Evolutionary conservation across 2,888 invertebrate species (phyloP).

Genomic region (Luperina testacea): DNA sequence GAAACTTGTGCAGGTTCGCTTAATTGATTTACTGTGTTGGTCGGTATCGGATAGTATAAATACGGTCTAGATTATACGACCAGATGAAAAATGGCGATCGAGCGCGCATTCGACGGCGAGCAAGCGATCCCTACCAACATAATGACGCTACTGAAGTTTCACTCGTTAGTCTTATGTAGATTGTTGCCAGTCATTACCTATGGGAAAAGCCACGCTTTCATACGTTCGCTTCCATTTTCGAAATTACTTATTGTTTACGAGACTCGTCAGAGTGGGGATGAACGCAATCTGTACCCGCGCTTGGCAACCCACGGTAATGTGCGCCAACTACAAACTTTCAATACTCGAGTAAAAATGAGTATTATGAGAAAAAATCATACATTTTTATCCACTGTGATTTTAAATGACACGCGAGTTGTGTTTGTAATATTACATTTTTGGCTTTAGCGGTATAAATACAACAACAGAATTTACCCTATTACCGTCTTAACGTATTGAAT

Average conservation of each 20-base stretch:
- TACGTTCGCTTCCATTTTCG: slow-evolving; percentile 75
- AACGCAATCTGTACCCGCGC: slow-evolving; percentile 69
- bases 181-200: slow-evolving; percentile 78
- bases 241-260: slow-evolving; percentile 79
- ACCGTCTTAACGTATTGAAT: slow-evolving; percentile 66
- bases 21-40: slow-evolving; percentile 78
- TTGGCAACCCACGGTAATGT: slow-evolving; percentile 52
- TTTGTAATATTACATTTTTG: slow-evolving; percentile 50
- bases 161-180: slow-evolving; percentile 77
- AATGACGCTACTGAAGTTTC: slow-evolving; percentile 79
- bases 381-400: slow-evolving; percentile 55
- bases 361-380: slow-evolving; percentile 41
- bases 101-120: slow-evolving; percentile 67
- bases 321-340: slow-evolving; percentile 56
- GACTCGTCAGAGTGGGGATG: slow-evolving; percentile 69
- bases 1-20: slow-evolving; percentile 76
- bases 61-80: slow-evolving; percentile 67
- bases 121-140: slow-evolving; percentile 73
- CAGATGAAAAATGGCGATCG: slow-evolving; percentile 73
- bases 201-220: slow-evolving; percentile 73
- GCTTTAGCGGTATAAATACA: slow-evolving; percentile 51
- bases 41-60: slow-evolving; percentile 71
- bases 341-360: slow-evolving; percentile 54
- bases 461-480: slow-evolving; percentile 65
- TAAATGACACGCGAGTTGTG: slow-evolving; percentile 37